Evolutionary conservation across 2,797 vertebrate species (phyloP).

Genomic region (Enteromius afrohamiltoni): DNA sequence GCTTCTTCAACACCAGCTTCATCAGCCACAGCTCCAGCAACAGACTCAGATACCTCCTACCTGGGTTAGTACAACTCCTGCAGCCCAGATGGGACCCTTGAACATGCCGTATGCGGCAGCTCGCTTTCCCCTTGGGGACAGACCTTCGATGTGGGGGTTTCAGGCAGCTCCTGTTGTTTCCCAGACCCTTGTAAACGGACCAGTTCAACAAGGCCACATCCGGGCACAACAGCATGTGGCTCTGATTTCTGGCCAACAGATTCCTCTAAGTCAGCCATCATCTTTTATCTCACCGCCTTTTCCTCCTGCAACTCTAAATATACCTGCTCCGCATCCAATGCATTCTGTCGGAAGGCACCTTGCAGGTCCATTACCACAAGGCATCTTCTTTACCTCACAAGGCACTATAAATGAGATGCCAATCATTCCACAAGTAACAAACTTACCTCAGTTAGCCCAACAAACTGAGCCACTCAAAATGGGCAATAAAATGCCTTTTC

Average conservation of each 20-base stretch:
- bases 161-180: conserved; percentile 70
- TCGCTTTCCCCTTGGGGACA: conserved; percentile 72
- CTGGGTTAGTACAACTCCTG: conserved; percentile 65
- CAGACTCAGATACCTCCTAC: conserved; percentile 68
- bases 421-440: conserved; percentile 70
- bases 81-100: conserved; percentile 72
- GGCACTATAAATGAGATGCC: conserved; percentile 73
- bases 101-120: conserved; percentile 71
- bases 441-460: conserved; percentile 75
- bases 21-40: conserved; percentile 62
- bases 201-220: conserved; percentile 72
- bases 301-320: conserved; percentile 68
- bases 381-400: conserved; percentile 77
- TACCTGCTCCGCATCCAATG: conserved; percentile 74
- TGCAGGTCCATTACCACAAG: conserved; percentile 73
- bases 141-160: conserved; percentile 75
- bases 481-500: conserved; percentile 74
- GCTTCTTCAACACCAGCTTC: conserved; percentile 70
- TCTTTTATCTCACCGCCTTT: conserved; percentile 76
- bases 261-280: conserved; percentile 76
- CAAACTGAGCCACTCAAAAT: conserved; percentile 74
- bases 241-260: conserved; percentile 74
- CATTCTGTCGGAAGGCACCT: conserved; percentile 75
- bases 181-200: conserved; percentile 71
- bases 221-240: conserved; percentile 71